phyloP scores from a whole-genome alignment of 2,888 invertebrate genomes.

The Dryomyza anilis region DNA sequence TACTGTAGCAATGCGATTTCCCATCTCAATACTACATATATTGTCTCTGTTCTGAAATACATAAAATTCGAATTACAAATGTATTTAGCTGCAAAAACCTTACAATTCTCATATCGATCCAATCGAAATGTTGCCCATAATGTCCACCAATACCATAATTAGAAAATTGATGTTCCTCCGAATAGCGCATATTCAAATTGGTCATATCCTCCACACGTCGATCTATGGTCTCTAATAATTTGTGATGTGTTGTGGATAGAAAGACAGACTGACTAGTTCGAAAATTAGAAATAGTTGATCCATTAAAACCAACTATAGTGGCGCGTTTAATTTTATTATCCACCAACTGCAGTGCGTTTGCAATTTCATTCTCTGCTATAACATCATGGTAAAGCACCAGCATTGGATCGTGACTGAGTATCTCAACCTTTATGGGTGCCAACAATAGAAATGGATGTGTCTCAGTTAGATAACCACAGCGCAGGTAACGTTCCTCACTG shows the following conservation, averaged over 20 bases:
- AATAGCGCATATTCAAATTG: constrained; percentile 65
- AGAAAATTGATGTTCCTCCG: constrained; percentile 58
- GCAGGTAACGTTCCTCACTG: constrained; percentile 48
- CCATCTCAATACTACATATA: constrained; percentile 25
- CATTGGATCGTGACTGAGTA: constrained; percentile 62
- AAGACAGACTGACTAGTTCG: constrained; percentile 50
- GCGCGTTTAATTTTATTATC: constrained; percentile 63
- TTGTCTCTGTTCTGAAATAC: constrained; percentile 29
- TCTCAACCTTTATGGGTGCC: constrained; percentile 64
- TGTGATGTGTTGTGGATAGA: constrained; percentile 62
- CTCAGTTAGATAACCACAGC: constrained; percentile 47
- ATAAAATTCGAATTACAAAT: background rate
- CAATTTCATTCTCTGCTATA: constrained; percentile 66
- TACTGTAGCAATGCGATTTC: constrained; percentile 58
- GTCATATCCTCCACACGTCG: constrained; percentile 65
- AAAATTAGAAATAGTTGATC: constrained; percentile 49
- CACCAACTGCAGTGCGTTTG: constrained; percentile 63
- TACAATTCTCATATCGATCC: constrained; percentile 36
- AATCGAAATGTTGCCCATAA: constrained; percentile 63
- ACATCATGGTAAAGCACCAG: constrained; percentile 66
- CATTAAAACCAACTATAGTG: constrained; percentile 78
- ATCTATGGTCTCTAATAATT: constrained; percentile 57
- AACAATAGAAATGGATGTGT: constrained; percentile 57
- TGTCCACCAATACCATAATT: constrained; percentile 66
- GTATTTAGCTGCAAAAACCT: no score